Evolutionary conservation across 2,888 invertebrate genomes (phyloP).

Genomic region (Lasioglossum leucozonium): DNA sequence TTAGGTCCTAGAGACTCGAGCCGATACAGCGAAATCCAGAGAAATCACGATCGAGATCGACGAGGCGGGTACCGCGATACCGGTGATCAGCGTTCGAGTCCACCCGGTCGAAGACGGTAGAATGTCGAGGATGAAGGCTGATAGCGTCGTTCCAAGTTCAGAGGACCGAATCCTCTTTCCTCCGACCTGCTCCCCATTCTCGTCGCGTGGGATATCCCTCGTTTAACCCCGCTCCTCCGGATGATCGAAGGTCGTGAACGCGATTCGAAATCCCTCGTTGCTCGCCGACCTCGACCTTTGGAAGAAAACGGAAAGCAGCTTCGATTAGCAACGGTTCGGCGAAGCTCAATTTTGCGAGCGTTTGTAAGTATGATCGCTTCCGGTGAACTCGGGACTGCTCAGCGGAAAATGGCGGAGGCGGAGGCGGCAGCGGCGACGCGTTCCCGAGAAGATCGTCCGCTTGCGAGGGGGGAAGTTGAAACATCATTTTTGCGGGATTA

Average conservation of each 20-base stretch:
- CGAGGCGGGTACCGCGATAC: slow-evolving; percentile 21
- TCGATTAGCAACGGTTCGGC: not conserved
- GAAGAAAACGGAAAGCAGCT: not conserved
- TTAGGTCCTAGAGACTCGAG: not conserved
- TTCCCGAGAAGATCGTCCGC: not conserved
- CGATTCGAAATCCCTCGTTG: not conserved
- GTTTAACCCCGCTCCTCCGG: too few relatives aligned
- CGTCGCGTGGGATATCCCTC: not conserved
- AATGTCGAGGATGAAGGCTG: slow-evolving; percentile 24
- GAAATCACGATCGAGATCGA: not conserved
- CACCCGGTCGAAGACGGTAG: not conserved
- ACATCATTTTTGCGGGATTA: not conserved
- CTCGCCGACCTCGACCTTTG: not conserved
- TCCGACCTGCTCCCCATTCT: slow-evolving; percentile 13
- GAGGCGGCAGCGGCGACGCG: too few relatives aligned
- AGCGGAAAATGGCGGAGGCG: not conserved
- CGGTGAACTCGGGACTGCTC: not conserved
- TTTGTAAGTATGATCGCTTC: slow-evolving; percentile 5
- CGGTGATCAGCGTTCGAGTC: slow-evolving; percentile 47
- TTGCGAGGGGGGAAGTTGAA: slow-evolving; percentile 4
- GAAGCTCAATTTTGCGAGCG: not conserved
- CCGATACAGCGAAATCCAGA: not conserved
- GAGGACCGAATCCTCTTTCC: slow-evolving; percentile 55
- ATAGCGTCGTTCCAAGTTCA: slow-evolving; percentile 66
- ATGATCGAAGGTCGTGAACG: not conserved